phyloP scores from a whole-genome alignment of 2,888 invertebrate species.

The Ischnus inquisitorius region DNA sequence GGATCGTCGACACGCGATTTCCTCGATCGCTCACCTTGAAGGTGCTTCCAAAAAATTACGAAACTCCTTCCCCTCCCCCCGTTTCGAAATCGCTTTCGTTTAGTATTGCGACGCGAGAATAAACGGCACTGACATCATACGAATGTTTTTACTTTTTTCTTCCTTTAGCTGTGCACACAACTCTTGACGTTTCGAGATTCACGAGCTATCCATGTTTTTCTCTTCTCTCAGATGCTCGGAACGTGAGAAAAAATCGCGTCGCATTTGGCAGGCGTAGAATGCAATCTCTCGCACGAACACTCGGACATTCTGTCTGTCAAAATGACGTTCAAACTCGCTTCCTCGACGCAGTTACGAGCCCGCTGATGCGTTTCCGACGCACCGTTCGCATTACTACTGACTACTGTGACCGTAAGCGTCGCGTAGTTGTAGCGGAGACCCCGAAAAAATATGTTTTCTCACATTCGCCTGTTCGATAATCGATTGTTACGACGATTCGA shows the following conservation, averaged over 20 bases:
- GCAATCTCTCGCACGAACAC: slow-evolving; percentile 24
- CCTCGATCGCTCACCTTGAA: slow-evolving; percentile 73
- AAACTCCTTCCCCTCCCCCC: slow-evolving; percentile 49
- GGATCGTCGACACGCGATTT: slow-evolving; percentile 33
- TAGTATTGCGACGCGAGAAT: slow-evolving; percentile 26
- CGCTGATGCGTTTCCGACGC: slow-evolving; percentile 20
- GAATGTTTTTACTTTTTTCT: background rate
- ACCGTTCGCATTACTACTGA: slow-evolving; percentile 6
- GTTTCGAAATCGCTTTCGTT: slow-evolving; percentile 29
- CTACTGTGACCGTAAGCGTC: slow-evolving; percentile 1
- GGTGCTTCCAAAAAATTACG: slow-evolving; percentile 61
- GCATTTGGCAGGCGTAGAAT: background rate
- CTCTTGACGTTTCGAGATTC: slow-evolving; percentile 13
- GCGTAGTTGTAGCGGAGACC: background rate
- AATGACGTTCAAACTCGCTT: slow-evolving; percentile 58
- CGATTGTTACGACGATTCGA: background rate
- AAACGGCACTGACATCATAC: slow-evolving; percentile 15
- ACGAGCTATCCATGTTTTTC: slow-evolving; percentile 7
- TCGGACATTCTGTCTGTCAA: slow-evolving; percentile 59
- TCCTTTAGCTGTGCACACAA: slow-evolving; percentile 1
- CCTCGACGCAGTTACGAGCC: background rate
- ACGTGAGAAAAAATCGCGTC: slow-evolving; percentile 18
- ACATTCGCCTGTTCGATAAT: background rate
- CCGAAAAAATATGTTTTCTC: background rate
- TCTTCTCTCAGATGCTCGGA: slow-evolving; percentile 5